Conservation (phyloP, 2,888 invertebrate species). For the Dugesia japonica region DNA sequence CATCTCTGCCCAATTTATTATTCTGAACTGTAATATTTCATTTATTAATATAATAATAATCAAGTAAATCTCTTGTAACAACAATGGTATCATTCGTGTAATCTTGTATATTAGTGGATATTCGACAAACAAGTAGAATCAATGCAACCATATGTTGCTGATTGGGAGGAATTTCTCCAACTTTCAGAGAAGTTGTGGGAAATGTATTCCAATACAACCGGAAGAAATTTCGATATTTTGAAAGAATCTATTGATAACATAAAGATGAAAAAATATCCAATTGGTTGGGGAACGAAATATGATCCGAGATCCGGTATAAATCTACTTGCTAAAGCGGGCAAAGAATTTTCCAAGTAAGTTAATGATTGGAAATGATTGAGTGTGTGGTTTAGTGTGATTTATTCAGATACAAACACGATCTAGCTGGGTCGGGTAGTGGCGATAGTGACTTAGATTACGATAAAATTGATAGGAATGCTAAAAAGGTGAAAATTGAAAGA, state of each 20-base stretch:
- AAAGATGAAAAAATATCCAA: not conserved
- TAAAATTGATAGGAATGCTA: not conserved
- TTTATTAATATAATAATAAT: too few relatives aligned
- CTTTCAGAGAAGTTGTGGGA: not conserved
- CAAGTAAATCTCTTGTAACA: too few relatives aligned
- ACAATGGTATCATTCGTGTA: too few relatives aligned
- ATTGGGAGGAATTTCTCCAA: not conserved
- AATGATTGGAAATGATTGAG: too few relatives aligned
- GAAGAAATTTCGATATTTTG: not conserved
- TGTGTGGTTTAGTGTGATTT: too few relatives aligned
- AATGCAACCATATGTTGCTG: not conserved
- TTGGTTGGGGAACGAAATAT: not conserved
- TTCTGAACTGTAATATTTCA: too few relatives aligned
- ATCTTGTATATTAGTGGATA: too few relatives aligned
- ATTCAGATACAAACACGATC: too few relatives aligned
- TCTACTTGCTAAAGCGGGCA: not conserved
- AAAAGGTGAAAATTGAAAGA: not conserved
- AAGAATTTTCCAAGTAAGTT: not conserved
- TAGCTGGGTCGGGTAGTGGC: too few relatives aligned
- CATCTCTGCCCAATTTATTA: too few relatives aligned
- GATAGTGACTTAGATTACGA: not conserved
- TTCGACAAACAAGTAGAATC: constrained; percentile 2
- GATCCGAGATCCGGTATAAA: not conserved
- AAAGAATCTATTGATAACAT: not conserved
- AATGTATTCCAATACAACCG: not conserved